Evolutionary conservation across 1,140 invertebrate species (phyloP), one percentile per base, ranked within the genome.

Genomic region (Saxidomus purpurata): DNA sequence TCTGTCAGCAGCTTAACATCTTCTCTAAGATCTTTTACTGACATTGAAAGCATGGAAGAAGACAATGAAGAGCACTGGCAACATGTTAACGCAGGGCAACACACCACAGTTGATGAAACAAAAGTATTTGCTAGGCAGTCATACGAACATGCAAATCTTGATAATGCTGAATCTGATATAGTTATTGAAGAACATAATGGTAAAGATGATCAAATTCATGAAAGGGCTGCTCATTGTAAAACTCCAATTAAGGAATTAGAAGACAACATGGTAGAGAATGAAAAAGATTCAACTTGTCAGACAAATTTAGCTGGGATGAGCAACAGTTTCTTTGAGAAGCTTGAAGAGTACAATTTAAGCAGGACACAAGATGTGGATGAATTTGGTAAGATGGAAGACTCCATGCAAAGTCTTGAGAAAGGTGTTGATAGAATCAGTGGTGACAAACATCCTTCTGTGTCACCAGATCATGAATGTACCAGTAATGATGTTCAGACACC

Each of bases 241-340:
- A 43, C 6, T 15, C 43, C 43, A 8, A 4, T 43, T 15, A 43
- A 43, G 43, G 15, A 43, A 43, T 43, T 43, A 43, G 43, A 43
- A 43, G 15, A 15, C 43, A 8, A 15, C 43, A 43, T 43, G 43
- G 43, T 8, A 8, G 43, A 43, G 15, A 43, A 15, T 43, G 15
- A 43, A 15, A 15, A 43, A 8, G 43, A 15, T 43, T 43, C 43
- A 43, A 43, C 6, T 15, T 43, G 47, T 59, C 25, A 25, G 19
- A 9, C 9, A 52, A n/a, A 19, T n/a, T 59, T n/a, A 9, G 17
- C 22, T 59, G 55, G 25, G 17, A n/a, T n/a, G 19, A 59, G 38
- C 8, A 71, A 38, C 22, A 71, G 67, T n/a, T 71, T 71, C 34
- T 38, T 71, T 71, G 34, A 36, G n/a, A 25, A 71, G 67, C 36